Conservation (phyloP, 2,113 vertebrate species). For the Caretta caretta region DNA sequence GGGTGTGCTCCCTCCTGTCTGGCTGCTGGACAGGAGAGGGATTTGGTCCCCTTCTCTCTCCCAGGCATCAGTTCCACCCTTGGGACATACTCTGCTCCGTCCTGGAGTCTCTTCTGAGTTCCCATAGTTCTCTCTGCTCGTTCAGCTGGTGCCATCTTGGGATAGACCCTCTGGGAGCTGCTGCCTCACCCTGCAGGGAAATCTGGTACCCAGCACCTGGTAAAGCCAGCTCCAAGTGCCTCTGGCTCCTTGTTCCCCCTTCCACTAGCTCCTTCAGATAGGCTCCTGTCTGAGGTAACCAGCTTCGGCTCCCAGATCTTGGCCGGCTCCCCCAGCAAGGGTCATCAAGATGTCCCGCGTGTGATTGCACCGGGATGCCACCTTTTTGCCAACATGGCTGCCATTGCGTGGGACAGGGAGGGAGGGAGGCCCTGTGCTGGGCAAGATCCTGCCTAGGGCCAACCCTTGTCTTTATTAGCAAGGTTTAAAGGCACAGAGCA, state of each 20-base stretch:
- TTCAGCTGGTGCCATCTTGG: neutral
- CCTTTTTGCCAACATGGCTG: accelerated
- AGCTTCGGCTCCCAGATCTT: neutral
- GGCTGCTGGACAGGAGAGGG: accelerated
- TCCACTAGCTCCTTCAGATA: neutral
- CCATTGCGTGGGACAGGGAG: accelerated
- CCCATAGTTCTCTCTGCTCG: neutral
- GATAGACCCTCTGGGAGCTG: neutral
- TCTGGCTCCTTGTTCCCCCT: neutral
- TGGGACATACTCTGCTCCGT: accelerated
- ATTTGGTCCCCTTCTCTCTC: neutral
- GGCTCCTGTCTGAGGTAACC: neutral
- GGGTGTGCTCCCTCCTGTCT: neutral
- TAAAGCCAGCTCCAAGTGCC: neutral
- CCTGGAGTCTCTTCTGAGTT: neutral
- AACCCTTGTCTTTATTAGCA: neutral
- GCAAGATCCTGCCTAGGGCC: neutral
- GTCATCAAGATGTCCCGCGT: accelerated
- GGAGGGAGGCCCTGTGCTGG: neutral
- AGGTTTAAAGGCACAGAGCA: neutral
- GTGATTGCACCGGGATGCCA: neutral
- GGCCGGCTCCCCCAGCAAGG: neutral
- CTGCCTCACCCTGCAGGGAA: neutral
- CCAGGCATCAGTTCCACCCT: neutral
- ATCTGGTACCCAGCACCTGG: neutral